A percentile compares a stretch with the other conserved stretches of the same genome.
Conservation (phyloP, 2,888 invertebrate species). For the Dasysyrphus tricinctus region DNA sequence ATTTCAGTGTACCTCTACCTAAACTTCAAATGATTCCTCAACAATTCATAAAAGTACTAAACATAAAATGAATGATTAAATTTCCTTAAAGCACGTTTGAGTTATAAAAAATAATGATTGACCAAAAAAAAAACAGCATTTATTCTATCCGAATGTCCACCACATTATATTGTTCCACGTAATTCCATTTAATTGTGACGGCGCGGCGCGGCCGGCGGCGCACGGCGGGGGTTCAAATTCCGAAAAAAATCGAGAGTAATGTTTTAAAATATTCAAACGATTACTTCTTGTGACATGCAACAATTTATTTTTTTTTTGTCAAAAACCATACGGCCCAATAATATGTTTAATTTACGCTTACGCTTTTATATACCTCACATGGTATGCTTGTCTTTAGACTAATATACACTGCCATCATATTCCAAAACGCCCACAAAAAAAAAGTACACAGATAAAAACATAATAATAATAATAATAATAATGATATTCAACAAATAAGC, state of each 20-base stretch:
- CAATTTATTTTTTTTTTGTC: slow-evolving; percentile 3
- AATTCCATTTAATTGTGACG: background rate
- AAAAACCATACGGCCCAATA: background rate
- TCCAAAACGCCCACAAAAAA: slow-evolving; percentile 36
- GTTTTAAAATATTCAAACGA: background rate
- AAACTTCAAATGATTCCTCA: background rate
- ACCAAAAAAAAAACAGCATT: background rate
- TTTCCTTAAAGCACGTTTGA: background rate
- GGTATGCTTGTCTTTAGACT: background rate
- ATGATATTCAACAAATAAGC: slow-evolving; percentile 56
- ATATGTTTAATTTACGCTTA: slow-evolving; percentile 15
- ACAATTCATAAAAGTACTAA: background rate
- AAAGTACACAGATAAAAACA: background rate
- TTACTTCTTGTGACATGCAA: slow-evolving; percentile 12
- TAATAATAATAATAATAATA: slow-evolving; percentile 26
- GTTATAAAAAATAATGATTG: slow-evolving; percentile 1
- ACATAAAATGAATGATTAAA: background rate
- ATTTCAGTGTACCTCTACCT: too few relatives aligned
- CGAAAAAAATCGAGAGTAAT: background rate
- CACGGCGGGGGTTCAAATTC: background rate
- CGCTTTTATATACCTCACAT: slow-evolving; percentile 3
- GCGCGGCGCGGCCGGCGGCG: too few relatives aligned
- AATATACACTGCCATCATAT: background rate
- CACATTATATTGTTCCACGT: background rate
- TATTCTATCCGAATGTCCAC: background rate